Evolutionary conservation across 2,797 vertebrate species (phyloP).

Genomic region (Sebastes alutus): DNA sequence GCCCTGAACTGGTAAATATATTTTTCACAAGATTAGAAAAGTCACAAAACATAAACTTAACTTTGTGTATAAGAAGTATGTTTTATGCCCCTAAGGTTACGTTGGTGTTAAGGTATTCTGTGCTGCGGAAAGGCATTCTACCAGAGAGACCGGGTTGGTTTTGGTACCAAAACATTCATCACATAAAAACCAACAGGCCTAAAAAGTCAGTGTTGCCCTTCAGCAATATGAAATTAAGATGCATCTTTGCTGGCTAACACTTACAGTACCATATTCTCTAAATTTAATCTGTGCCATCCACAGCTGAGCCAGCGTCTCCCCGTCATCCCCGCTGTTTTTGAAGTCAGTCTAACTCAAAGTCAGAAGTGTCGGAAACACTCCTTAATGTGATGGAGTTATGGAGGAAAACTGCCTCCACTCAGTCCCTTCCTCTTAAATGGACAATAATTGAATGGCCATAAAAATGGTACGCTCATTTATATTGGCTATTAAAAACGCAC

Average conservation of each 20-base stretch:
- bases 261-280: conserved; percentile 2
- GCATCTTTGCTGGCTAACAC: neutral
- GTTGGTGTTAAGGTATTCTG: neutral
- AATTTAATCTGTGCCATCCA: neutral
- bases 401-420: conserved; percentile 60
- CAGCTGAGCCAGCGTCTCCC: neutral
- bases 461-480: conserved; percentile 76
- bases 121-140: neutral
- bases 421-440: conserved; percentile 68
- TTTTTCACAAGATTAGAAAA: neutral
- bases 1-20: neutral
- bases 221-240: neutral
- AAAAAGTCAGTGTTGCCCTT: neutral
- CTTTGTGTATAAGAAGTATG: neutral
- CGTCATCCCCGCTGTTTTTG: conserved; percentile 16
- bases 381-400: conserved; percentile 51
- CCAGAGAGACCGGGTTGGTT: neutral
- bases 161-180: neutral
- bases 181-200: neutral
- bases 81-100: neutral
- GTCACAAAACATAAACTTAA: neutral
- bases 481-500: conserved; percentile 76
- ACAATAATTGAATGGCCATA: conserved; percentile 77
- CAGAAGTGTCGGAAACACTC: conserved; percentile 37
- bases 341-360: conserved; percentile 53